Percentiles rank a stretch among this genome's conserved stretches.
phyloP scores from a whole-genome alignment of 2,113 vertebrate species.

The Raja brachyura region DNA sequence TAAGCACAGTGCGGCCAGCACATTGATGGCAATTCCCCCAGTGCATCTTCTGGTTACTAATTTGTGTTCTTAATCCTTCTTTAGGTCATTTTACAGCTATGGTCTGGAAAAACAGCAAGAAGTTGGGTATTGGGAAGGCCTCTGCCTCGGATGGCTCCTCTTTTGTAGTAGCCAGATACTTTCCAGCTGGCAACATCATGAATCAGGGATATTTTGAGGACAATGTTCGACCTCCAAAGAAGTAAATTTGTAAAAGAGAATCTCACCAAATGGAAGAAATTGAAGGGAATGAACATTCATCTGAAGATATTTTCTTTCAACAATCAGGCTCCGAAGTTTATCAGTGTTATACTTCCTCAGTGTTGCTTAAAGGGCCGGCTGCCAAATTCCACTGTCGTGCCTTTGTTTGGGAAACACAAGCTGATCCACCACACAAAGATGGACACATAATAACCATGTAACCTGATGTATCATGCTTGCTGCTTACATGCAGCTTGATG shows the following conservation, averaged over 20 bases:
- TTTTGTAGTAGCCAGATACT: constrained; percentile 92
- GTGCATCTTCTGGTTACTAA: neutral
- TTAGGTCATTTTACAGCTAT: constrained; percentile 96
- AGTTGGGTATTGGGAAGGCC: constrained; percentile 87
- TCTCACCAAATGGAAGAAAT: neutral
- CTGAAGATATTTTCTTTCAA: neutral
- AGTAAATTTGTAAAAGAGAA: constrained; percentile 45
- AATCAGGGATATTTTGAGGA: constrained; percentile 90
- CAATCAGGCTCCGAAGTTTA: neutral
- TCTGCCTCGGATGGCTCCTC: constrained; percentile 82
- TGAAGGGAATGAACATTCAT: neutral
- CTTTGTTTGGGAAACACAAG: neutral
- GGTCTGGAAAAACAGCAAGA: constrained; percentile 88
- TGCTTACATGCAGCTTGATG: neutral
- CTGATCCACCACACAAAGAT: too few relatives aligned
- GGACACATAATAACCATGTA: neutral
- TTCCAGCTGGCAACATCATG: constrained; percentile 87
- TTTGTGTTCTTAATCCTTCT: constrained; percentile 11
- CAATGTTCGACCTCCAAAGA: constrained; percentile 81
- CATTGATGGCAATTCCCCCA: neutral
- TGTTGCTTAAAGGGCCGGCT: neutral
- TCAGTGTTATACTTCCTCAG: neutral
- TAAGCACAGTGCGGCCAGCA: neutral
- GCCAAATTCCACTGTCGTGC: neutral
- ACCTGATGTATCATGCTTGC: neutral